Evolutionary conservation across 2,113 vertebrate species (phyloP).

Genomic region (Chloebia gouldiae): DNA sequence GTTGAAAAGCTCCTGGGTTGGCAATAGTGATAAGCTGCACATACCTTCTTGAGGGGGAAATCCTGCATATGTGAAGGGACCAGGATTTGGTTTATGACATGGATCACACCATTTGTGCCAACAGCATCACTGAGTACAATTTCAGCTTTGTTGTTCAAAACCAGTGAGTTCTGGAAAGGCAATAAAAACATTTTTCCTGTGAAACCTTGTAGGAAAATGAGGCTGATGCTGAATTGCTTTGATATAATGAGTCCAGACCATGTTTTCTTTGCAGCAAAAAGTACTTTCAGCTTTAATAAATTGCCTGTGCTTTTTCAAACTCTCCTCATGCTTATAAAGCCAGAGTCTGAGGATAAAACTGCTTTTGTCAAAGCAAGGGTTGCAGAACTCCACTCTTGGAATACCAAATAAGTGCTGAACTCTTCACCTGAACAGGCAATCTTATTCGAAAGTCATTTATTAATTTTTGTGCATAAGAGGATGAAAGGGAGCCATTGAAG

Average conservation of each 20-base stretch:
- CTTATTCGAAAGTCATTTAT: background rate
- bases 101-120: constrained; percentile 85
- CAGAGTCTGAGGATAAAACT: background rate
- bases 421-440: background rate
- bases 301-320: background rate
- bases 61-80: constrained; percentile 66
- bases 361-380: background rate
- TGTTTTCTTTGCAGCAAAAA: background rate
- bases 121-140: constrained; percentile 76
- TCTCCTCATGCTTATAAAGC: background rate
- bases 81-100: constrained; percentile 83
- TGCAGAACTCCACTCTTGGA: background rate
- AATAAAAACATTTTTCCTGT: background rate
- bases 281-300: background rate
- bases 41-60: constrained; percentile 30
- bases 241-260: background rate
- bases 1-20: background rate
- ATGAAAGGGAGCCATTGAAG: background rate
- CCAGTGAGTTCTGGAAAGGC: constrained; percentile 73
- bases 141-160: constrained; percentile 76
- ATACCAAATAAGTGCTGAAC: background rate
- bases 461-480: background rate
- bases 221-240: background rate
- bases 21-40: background rate
- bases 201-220: background rate